Conservation (phyloP, 1,140 invertebrate species). For the Copidosoma floridanum region DNA sequence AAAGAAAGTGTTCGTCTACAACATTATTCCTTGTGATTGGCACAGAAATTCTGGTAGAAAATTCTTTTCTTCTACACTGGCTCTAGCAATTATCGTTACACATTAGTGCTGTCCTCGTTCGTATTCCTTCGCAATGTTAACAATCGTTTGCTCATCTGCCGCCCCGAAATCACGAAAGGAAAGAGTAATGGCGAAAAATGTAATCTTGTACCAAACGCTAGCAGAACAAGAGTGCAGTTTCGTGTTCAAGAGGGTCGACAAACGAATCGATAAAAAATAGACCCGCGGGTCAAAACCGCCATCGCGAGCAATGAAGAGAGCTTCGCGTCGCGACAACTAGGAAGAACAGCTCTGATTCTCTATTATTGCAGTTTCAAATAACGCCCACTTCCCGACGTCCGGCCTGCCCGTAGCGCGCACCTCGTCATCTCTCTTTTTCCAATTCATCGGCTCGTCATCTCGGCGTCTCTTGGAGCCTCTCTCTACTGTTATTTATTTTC, state of each 20-base stretch:
- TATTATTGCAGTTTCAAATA: slow-evolving; percentile 16
- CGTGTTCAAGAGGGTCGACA: too few relatives aligned
- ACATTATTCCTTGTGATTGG: slow-evolving; percentile 57
- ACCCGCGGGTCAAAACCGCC: too few relatives aligned
- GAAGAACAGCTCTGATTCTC: not conserved
- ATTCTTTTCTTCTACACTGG: slow-evolving; percentile 49
- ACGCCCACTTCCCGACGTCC: not conserved
- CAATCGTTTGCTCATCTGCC: too few relatives aligned
- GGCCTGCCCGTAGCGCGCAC: not conserved
- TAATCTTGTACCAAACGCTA: too few relatives aligned
- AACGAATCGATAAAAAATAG: too few relatives aligned
- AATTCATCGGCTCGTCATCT: too few relatives aligned
- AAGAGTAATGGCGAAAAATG: too few relatives aligned
- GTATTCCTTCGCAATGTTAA: too few relatives aligned
- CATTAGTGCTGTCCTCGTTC: slow-evolving; percentile 41
- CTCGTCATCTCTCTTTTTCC: not conserved
- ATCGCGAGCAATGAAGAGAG: not conserved
- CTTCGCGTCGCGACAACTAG: too few relatives aligned
- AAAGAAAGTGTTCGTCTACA: slow-evolving; percentile 52
- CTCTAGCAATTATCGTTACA: slow-evolving; percentile 51
- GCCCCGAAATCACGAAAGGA: too few relatives aligned
- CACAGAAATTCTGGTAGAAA: slow-evolving; percentile 58
- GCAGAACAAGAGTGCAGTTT: too few relatives aligned
- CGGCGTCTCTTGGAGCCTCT: slow-evolving; percentile 19
- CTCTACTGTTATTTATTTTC: too few relatives aligned